These are phyloP conservation scores for Forficula auricularia DNA, from an alignment of 1,140 invertebrate species.

Conservation along the genomic window DNA sequence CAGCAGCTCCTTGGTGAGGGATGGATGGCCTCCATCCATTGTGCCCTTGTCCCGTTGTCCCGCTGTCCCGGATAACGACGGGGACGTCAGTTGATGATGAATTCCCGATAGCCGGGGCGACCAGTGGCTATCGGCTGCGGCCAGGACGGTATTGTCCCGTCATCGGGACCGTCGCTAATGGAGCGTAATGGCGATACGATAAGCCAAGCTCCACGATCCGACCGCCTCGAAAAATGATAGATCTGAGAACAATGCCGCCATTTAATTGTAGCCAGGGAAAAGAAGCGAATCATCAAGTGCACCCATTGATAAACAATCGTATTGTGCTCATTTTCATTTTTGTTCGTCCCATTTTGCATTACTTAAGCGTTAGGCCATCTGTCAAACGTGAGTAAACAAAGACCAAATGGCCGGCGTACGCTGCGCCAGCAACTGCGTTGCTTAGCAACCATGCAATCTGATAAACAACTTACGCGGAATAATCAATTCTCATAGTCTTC, in stretches of 20 bases:
- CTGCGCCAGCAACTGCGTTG: constrained; percentile 6
- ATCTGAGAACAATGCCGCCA: no score
- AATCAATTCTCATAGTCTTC: constrained; percentile 17
- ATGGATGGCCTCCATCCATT: constrained; percentile 6
- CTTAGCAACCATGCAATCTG: constrained; percentile 17
- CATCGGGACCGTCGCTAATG: constrained; percentile 6
- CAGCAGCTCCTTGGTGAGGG: constrained; percentile 1
- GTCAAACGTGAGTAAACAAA: constrained; percentile 21
- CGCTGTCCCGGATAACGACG: background rate
- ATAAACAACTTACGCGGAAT: constrained; percentile 19
- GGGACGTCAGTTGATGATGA: background rate
- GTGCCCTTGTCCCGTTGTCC: no score
- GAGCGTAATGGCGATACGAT: constrained; percentile 8
- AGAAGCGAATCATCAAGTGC: no score
- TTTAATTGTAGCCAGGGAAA: no score
- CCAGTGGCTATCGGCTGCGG: no score
- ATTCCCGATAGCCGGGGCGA: background rate
- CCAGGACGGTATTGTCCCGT: constrained; percentile 1
- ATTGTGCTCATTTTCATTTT: constrained; percentile 14
- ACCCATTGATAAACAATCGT: constrained; percentile 10
- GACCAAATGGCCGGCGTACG: constrained; percentile 18
- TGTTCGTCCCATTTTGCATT: constrained; percentile 13
- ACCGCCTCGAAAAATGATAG: no score
- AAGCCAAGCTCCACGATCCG: no score
- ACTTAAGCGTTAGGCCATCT: constrained; percentile 19